Evolutionary conservation across 1,140 invertebrate genomes (phyloP).

Genomic region (Scaptomyza graminum): DNA sequence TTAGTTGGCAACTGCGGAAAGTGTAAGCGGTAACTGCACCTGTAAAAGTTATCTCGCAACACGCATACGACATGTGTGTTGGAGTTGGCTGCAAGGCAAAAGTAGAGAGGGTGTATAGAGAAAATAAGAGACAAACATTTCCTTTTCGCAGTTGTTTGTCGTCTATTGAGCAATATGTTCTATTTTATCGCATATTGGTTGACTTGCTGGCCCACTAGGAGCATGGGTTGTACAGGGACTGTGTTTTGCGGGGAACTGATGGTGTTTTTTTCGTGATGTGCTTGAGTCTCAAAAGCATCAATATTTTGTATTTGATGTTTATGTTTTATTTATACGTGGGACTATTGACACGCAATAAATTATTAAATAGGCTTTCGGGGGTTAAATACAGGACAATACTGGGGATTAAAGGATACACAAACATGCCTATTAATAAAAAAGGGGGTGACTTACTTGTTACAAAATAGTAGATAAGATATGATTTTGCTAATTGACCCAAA

Average conservation of each 20-base stretch:
- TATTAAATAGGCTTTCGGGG: conserved; percentile 3
- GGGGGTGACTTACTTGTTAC: too few relatives aligned
- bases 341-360: conserved; percentile 60
- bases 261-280: conserved; percentile 46
- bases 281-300: conserved; percentile 56
- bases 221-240: background rate
- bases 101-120: background rate
- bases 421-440: too few relatives aligned
- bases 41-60: conserved; percentile 61
- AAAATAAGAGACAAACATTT: conserved; percentile 5
- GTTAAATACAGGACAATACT: background rate
- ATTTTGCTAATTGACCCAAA: too few relatives aligned
- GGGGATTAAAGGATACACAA: background rate
- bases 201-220: conserved; percentile 45
- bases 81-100: conserved; percentile 10
- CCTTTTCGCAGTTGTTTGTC: conserved; percentile 37
- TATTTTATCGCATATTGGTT: conserved; percentile 81
- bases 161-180: conserved; percentile 78
- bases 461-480: too few relatives aligned
- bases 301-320: conserved; percentile 56
- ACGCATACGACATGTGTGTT: conserved; percentile 66
- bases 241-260: conserved; percentile 7
- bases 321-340: conserved; percentile 55
- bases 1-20: conserved; percentile 70
- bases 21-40: conserved; percentile 70